Percentiles rank a stretch among this genome's conserved stretches.
Evolutionary conservation across 1,140 invertebrate genomes (phyloP).

Genomic region (Dreissena rostriformis): DNA sequence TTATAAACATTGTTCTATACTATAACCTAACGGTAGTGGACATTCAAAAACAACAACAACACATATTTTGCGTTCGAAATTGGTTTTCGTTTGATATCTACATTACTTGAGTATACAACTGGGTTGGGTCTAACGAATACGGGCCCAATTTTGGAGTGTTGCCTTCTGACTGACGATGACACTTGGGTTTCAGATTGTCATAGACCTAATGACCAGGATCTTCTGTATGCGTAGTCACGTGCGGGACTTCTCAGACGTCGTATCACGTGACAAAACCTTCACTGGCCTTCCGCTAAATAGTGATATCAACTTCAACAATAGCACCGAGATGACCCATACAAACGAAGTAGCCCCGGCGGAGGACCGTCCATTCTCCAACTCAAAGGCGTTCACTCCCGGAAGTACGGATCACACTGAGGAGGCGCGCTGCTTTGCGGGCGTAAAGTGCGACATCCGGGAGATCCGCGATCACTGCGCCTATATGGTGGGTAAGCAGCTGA

Average conservation of each 20-base stretch:
- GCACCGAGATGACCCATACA: constrained; percentile 5
- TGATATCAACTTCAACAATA: background rate
- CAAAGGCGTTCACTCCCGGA: constrained; percentile 60
- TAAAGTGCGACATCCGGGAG: constrained; percentile 77
- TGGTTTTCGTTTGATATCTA: too few species aligned
- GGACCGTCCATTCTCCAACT: background rate
- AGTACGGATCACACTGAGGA: constrained; percentile 43
- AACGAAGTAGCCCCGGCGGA: background rate
- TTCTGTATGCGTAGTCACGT: constrained; percentile 76
- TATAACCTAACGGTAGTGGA: too few species aligned
- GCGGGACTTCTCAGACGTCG: constrained; percentile 39
- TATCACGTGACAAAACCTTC: constrained; percentile 3
- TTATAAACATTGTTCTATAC: too few species aligned
- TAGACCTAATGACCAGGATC: constrained; percentile 73
- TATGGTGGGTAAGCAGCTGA: constrained; percentile 66
- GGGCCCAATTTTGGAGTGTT: too few species aligned
- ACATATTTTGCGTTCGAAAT: too few species aligned
- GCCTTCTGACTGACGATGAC: too few species aligned
- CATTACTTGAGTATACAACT: too few species aligned
- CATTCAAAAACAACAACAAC: too few species aligned
- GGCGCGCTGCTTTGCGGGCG: constrained; percentile 32
- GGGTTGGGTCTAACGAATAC: too few species aligned
- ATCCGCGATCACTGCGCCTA: constrained; percentile 69
- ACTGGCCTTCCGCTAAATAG: background rate
- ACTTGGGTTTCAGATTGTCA: constrained; percentile 68